Evolutionary conservation across 2,797 vertebrate genomes (phyloP).

Genomic region (Tapera naevia): DNA sequence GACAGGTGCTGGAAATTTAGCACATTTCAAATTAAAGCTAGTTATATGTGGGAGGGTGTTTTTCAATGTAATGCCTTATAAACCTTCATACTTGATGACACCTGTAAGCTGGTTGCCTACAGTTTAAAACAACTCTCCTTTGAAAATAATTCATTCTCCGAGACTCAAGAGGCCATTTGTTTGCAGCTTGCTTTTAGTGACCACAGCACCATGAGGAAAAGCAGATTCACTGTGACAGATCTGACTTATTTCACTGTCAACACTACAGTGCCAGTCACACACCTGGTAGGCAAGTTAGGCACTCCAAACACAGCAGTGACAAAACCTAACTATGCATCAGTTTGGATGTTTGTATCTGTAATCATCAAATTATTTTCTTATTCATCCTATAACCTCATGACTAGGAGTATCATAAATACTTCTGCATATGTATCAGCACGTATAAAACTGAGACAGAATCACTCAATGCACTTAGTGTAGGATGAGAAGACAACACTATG

Average conservation of each 20-base stretch:
- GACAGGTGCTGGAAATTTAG: not conserved
- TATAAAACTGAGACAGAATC: not conserved
- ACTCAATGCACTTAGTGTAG: not conserved
- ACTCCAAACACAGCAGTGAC: not conserved
- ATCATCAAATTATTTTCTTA: not conserved
- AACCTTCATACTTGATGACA: not conserved
- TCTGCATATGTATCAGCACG: not conserved
- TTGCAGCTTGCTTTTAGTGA: not conserved
- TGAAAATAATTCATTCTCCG: not conserved
- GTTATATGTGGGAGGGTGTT: not conserved
- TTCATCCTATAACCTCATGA: not conserved
- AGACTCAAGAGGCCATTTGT: not conserved
- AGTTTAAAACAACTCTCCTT: not conserved
- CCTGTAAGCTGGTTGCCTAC: not conserved
- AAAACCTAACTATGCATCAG: not conserved
- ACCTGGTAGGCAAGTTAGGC: not conserved
- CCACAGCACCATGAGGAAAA: fast-evolving
- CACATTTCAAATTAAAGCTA: not conserved
- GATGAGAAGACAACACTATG: not conserved
- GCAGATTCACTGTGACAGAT: not conserved
- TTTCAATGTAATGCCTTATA: not conserved
- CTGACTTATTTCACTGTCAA: not conserved
- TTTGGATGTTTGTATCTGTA: not conserved
- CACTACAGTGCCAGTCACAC: not conserved
- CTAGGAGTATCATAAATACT: not conserved